phyloP scores from a whole-genome alignment of 2,888 invertebrate species.

The Nymphalis c-album region DNA sequence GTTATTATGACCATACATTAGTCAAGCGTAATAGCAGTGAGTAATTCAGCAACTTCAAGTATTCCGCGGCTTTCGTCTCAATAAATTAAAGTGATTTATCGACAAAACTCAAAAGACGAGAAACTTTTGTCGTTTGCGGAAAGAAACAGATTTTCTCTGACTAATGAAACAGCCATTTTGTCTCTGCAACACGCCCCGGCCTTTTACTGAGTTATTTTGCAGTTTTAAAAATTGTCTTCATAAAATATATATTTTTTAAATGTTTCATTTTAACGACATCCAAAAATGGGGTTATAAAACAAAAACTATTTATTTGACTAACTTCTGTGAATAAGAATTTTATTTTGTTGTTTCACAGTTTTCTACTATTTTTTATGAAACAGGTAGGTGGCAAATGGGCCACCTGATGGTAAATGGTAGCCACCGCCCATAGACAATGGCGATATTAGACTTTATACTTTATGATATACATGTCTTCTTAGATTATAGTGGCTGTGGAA shows the following conservation, averaged over 20 bases:
- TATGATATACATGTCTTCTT: too few species aligned
- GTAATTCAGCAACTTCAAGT: slow-evolving; percentile 59
- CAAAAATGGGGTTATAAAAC: neutral
- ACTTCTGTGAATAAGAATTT: too few species aligned
- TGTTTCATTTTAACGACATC: slow-evolving; percentile 1
- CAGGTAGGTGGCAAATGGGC: too few species aligned
- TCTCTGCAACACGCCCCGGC: slow-evolving; percentile 45
- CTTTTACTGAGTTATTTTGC: slow-evolving; percentile 27
- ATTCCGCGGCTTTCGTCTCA: slow-evolving; percentile 65
- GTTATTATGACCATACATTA: slow-evolving; percentile 54
- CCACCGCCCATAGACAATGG: too few species aligned
- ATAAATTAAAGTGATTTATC: slow-evolving; percentile 79
- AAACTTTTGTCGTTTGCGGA: slow-evolving; percentile 71
- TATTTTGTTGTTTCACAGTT: too few species aligned
- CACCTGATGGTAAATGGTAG: too few species aligned
- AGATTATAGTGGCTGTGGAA: too few species aligned
- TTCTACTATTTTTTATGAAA: too few species aligned
- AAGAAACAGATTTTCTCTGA: slow-evolving; percentile 65
- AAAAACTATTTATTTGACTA: neutral
- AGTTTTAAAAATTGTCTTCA: slow-evolving; percentile 28
- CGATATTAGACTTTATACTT: too few species aligned
- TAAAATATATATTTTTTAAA: slow-evolving; percentile 25
- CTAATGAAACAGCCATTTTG: slow-evolving; percentile 66
- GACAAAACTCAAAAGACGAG: slow-evolving; percentile 58
- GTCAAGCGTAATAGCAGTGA: slow-evolving; percentile 60